Conservation (phyloP, 2,888 invertebrate genomes). For the Phragmatobia fuliginosa region DNA sequence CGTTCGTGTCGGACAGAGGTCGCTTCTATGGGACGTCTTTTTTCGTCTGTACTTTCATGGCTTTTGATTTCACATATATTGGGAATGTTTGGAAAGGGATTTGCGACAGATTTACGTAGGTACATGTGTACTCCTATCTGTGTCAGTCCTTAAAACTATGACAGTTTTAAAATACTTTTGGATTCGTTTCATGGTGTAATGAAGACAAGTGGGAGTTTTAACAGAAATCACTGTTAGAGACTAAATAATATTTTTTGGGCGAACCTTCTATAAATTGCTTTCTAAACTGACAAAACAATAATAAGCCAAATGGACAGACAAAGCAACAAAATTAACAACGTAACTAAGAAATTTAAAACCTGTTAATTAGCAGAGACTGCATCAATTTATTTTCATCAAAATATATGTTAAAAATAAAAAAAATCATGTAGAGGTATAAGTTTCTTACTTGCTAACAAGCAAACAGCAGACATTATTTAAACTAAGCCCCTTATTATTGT, state of each 20-base stretch:
- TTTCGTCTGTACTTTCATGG: conserved; percentile 34
- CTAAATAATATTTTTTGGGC: background rate
- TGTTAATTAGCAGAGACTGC: too few relatives aligned
- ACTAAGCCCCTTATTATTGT: background rate
- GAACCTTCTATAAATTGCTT: too few relatives aligned
- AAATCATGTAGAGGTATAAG: too few relatives aligned
- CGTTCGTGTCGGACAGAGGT: conserved; percentile 61
- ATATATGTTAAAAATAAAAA: background rate
- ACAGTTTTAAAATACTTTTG: background rate
- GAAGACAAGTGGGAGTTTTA: background rate
- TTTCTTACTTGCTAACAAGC: background rate
- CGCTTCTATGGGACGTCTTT: conserved; percentile 38
- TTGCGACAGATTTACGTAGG: background rate
- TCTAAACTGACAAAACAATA: too few relatives aligned
- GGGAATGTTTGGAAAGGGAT: conserved; percentile 6
- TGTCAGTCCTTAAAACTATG: background rate
- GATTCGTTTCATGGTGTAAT: background rate
- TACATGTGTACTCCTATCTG: background rate
- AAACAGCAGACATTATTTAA: background rate
- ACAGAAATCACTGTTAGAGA: background rate
- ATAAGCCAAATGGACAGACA: too few relatives aligned
- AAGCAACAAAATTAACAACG: too few relatives aligned
- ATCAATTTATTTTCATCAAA: background rate
- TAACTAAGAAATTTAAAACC: too few relatives aligned
- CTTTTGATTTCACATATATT: conserved; percentile 35